Percentiles rank a stretch among this genome's conserved stretches.
phyloP scores from a whole-genome alignment of 2,888 invertebrate genomes.

The Andrena fulva region DNA sequence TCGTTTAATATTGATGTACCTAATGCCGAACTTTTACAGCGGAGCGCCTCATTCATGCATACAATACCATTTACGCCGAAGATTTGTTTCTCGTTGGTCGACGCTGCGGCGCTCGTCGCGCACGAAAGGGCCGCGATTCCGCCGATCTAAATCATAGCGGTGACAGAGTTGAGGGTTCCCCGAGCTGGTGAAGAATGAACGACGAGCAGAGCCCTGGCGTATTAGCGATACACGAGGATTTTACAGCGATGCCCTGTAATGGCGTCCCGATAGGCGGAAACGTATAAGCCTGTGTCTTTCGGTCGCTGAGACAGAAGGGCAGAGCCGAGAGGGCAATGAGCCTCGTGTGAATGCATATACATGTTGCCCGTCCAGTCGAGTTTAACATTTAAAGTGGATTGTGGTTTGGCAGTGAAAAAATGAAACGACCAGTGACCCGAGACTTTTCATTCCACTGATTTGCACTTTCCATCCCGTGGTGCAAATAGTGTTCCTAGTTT shows the following conservation, averaged over 20 bases:
- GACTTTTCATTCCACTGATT: constrained; percentile 19
- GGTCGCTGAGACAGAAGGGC: constrained; percentile 33
- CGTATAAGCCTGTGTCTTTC: constrained; percentile 36
- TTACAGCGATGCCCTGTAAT: constrained; percentile 23
- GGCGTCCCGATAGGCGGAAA: constrained; percentile 36
- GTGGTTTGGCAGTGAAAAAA: constrained; percentile 40
- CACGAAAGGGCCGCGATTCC: background rate
- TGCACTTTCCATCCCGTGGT: background rate
- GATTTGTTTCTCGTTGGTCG: background rate
- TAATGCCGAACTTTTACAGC: background rate
- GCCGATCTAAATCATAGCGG: constrained; percentile 23
- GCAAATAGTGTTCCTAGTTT: background rate
- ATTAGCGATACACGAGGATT: constrained; percentile 22
- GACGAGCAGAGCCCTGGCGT: background rate
- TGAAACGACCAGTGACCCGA: constrained; percentile 6
- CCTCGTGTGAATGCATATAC: constrained; percentile 22
- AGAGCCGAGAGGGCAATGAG: constrained; percentile 56
- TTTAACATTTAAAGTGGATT: constrained; percentile 56
- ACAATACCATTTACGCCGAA: background rate
- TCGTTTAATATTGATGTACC: background rate
- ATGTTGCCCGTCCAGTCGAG: constrained; percentile 14
- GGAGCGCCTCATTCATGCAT: background rate
- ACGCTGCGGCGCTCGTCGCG: background rate
- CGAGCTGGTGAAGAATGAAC: background rate
- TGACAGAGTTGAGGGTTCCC: background rate